Conservation (phyloP, 2,797 vertebrate genomes). For the Gobio occitaniae region DNA sequence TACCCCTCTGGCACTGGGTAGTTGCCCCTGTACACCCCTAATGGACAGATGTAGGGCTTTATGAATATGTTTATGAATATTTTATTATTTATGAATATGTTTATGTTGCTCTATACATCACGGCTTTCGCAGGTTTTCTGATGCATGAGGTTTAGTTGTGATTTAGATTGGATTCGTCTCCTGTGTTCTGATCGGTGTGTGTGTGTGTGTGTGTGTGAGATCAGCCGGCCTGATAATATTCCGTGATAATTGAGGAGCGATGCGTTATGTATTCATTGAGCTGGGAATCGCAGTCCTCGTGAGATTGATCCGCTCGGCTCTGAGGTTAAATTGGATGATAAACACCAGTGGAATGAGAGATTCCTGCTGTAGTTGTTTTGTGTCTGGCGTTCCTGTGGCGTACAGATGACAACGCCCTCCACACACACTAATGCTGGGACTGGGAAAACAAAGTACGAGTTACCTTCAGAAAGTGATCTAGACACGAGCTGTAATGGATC, state of each 20-base stretch:
- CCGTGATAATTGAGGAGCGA: not conserved
- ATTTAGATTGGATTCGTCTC: no score
- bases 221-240: not conserved
- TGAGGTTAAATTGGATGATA: conserved; percentile 41
- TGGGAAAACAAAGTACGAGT: no score
- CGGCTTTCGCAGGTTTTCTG: not conserved
- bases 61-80: no score
- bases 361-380: conserved; percentile 43
- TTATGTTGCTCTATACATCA: not conserved
- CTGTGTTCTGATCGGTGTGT: not conserved
- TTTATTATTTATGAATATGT: no score
- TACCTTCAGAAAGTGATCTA: no score
- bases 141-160: not conserved
- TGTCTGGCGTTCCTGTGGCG: conserved; percentile 21
- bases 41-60: not conserved
- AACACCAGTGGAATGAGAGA: conserved; percentile 42
- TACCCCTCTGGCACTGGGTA: no score
- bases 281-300: not conserved
- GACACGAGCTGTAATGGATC: no score
- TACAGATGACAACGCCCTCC: conserved; percentile 40
- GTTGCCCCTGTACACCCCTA: no score
- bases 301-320: not conserved
- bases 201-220: not conserved
- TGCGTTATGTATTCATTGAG: not conserved
- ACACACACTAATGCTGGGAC: no score